Evolutionary conservation across 2,797 vertebrate genomes (phyloP).

Genomic region (Tokudaia tokunoshimensis): DNA sequence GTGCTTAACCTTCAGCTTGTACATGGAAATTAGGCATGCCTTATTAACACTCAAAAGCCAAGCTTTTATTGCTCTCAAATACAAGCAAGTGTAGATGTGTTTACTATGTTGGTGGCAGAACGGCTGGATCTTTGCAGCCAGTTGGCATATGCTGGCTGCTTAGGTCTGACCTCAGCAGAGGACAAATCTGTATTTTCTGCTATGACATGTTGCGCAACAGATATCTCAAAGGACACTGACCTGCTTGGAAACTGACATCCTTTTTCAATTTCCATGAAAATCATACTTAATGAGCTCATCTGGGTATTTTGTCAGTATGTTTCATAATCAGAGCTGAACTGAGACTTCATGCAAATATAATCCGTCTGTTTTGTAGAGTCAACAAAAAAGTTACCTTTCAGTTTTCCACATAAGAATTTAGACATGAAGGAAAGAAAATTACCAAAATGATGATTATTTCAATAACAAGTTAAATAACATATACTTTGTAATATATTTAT

Average conservation of each 20-base stretch:
- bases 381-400: not conserved
- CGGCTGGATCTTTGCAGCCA: constrained; percentile 33
- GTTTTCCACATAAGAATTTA: constrained; percentile 62
- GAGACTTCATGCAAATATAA: constrained; percentile 61
- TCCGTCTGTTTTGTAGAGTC: constrained; percentile 46
- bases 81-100: constrained; percentile 52
- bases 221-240: not conserved
- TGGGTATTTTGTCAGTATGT: constrained; percentile 53
- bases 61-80: constrained; percentile 60
- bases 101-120: not conserved
- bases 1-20: constrained; percentile 77
- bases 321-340: constrained; percentile 33
- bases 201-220: not conserved
- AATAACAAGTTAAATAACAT: constrained; percentile 40
- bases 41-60: constrained; percentile 79
- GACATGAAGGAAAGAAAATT: constrained; percentile 49
- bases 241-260: not conserved
- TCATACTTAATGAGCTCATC: not conserved
- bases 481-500: constrained; percentile 6
- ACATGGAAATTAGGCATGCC: constrained; percentile 77
- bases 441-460: constrained; percentile 45
- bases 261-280: constrained; percentile 67
- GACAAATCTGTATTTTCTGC: not conserved
- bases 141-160: not conserved
- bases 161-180: constrained; percentile 17